phyloP scores from a whole-genome alignment of 2,888 invertebrate species.

The Mechanitis mazaeus region DNA sequence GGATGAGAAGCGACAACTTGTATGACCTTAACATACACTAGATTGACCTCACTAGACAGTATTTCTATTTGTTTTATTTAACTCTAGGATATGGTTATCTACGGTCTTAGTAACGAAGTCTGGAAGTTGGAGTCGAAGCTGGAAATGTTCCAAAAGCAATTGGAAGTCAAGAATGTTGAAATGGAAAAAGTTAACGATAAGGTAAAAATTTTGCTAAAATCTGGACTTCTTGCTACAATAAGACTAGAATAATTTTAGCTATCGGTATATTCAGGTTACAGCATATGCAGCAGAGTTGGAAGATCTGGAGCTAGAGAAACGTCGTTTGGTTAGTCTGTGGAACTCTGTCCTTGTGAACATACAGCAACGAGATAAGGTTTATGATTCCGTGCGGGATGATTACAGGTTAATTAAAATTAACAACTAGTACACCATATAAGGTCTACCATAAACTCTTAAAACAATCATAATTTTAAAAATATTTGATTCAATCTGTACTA shows the following conservation, averaged over 20 bases:
- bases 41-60: no score
- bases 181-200: constrained; percentile 72
- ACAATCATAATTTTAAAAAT: no score
- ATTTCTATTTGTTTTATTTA: no score
- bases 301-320: constrained; percentile 82
- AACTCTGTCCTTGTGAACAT: constrained; percentile 84
- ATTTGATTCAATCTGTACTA: neutral
- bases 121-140: constrained; percentile 82
- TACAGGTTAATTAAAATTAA: constrained; percentile 47
- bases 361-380: constrained; percentile 80
- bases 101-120: constrained; percentile 81
- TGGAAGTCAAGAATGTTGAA: constrained; percentile 79
- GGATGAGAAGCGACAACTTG: constrained; percentile 77
- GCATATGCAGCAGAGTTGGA: constrained; percentile 85
- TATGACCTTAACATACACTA: constrained; percentile 30
- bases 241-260: neutral
- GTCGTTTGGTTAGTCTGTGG: constrained; percentile 83
- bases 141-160: constrained; percentile 79
- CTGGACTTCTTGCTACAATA: no score
- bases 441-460: no score
- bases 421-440: no score
- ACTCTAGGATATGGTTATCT: constrained; percentile 79
- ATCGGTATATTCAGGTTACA: constrained; percentile 63
- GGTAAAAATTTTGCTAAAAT: constrained; percentile 36
- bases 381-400: constrained; percentile 78